These are phyloP conservation scores for Tetranychus piercei DNA, from an alignment of 2,888 invertebrate species.

Conservation along the genomic window DNA sequence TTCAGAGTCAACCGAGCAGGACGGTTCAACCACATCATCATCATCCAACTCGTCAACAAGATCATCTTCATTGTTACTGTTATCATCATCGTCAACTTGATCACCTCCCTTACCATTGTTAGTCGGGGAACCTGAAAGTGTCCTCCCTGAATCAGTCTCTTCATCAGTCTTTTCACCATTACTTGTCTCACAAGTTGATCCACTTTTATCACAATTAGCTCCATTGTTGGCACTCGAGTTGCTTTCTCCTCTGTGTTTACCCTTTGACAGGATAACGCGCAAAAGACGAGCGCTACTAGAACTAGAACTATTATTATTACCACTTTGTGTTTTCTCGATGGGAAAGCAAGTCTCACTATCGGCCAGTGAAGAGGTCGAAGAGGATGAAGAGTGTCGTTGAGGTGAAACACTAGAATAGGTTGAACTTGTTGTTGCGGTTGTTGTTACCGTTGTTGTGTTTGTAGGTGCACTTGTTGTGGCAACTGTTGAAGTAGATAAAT, in stretches of 20 bases:
- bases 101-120: slow-evolving; percentile 13
- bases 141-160: background rate
- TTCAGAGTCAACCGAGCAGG: slow-evolving; percentile 10
- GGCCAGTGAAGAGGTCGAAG: too few species aligned
- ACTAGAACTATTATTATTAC: slow-evolving; percentile 12
- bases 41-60: slow-evolving; percentile 19
- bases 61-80: background rate
- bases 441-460: background rate
- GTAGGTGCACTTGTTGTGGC: background rate
- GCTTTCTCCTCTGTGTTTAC: background rate
- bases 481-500: background rate
- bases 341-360: background rate
- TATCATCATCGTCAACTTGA: slow-evolving; percentile 2
- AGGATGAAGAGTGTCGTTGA: slow-evolving; percentile 13
- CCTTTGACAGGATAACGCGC: slow-evolving; percentile 17
- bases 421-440: slow-evolving; percentile 16
- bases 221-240: background rate
- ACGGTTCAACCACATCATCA: slow-evolving; percentile 21
- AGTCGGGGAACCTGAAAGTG: background rate
- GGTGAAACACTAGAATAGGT: slow-evolving; percentile 1
- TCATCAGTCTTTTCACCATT: background rate
- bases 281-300: slow-evolving; percentile 22
- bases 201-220: background rate
- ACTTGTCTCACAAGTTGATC: slow-evolving; percentile 5
- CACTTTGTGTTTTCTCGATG: background rate